Base-by-base conservation (phyloP, 2,797 vertebrate species). In the Borostomias antarcticus region DNA sequence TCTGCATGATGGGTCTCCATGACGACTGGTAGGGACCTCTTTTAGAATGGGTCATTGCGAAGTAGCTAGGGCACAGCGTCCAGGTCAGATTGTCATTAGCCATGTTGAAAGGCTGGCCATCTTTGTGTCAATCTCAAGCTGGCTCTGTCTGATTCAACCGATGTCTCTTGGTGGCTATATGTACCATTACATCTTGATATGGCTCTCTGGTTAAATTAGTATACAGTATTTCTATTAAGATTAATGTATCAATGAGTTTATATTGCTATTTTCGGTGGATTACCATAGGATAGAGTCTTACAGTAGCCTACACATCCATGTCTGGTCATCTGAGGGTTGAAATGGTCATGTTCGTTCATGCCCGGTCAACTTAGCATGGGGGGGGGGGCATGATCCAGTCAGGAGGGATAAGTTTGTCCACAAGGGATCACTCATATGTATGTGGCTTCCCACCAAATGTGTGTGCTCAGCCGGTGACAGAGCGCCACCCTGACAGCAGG, bases 1-100 rank as follows among this genome's bases (percentile, higher is more conserved):
- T 79, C 62, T 84, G 61, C 48, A 25, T 56, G 29, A 26, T 64
- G 66, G 66, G 62, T 52, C 63, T 63, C 66, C 40, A 58, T 32
- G 26, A 78, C 56, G 58, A 56, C 52, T 72, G 7, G 23, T 66
- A 65, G 19, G 68, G 40, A 47, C 30, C 59, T 21, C n/a, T 5
- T 17, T 11, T 11, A 30, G 26, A 58, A 58, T 10, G 10, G 26
- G 43, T 47, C 43, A 47, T 48, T 11, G 37, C 45, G 35, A 28
- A 61, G 77, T 79, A 82, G 76, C 81, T 68, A 61, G 72, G 79
- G 80, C 37, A 43, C 73, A 26, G 61, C 30, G 26, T 30, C 62
- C 69, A 62, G 71, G 21, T 64, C 64, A 72, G 81, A 83, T 85
- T n/a, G n/a, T n/a, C n/a, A n/a, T n/a, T 83, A 83, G 65, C 47